A percentile compares a stretch with the other conserved stretches of the same genome.
phyloP scores from a whole-genome alignment of 1,140 invertebrate genomes.

The Drosophila subobscura region DNA sequence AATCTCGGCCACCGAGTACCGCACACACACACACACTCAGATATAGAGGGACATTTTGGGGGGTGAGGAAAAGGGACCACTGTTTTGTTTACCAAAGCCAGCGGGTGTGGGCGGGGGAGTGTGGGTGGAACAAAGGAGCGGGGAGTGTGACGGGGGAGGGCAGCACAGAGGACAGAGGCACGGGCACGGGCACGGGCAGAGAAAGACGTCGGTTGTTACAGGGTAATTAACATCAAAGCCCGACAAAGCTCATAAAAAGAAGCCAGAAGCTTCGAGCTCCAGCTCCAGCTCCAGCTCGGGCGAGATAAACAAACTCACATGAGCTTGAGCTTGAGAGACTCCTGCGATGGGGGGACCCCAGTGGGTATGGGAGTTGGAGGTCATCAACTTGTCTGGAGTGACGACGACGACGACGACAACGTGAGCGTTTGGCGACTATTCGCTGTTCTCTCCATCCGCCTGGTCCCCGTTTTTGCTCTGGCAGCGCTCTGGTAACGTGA shows the following conservation, averaged over 20 bases:
- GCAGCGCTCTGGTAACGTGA: constrained; percentile 43
- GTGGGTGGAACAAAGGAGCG: background rate
- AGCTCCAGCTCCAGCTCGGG: constrained; percentile 52
- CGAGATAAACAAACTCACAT: constrained; percentile 73
- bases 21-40: constrained; percentile 29
- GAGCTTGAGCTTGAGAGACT: constrained; percentile 13
- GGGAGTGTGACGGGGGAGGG: constrained; percentile 5
- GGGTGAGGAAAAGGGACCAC: constrained; percentile 21
- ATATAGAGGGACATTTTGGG: constrained; percentile 19
- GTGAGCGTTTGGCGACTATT: constrained; percentile 49
- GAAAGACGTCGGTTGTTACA: constrained; percentile 69
- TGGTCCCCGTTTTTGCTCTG: constrained; percentile 17
- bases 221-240: constrained; percentile 83
- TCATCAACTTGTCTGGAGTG: constrained; percentile 73
- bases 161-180: constrained; percentile 7
- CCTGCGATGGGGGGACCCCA: constrained; percentile 8
- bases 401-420: constrained; percentile 28
- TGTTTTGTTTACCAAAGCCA: constrained; percentile 70
- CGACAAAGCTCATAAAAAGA: constrained; percentile 81
- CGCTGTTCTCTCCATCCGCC: constrained; percentile 3
- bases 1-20: constrained; percentile 67
- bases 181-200: constrained; percentile 24
- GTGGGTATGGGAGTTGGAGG: constrained; percentile 20
- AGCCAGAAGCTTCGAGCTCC: constrained; percentile 56
- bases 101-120: background rate